Conservation (phyloP, 53 echinoderm and acorn worm species). For the Zoroaster sp. region DNA sequence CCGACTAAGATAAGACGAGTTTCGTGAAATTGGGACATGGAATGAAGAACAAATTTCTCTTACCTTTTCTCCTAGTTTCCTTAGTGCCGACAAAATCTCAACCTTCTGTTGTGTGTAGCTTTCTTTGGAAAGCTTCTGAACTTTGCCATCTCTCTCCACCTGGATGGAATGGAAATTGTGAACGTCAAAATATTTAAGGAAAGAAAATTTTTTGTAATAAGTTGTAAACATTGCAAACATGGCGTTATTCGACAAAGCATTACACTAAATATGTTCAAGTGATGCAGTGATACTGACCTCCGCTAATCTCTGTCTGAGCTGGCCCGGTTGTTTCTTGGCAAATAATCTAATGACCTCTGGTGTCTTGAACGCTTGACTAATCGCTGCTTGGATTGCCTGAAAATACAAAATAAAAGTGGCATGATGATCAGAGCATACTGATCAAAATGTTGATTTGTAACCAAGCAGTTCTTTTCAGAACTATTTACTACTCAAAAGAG, state of each 20-base stretch:
- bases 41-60: not conserved
- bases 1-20: no score
- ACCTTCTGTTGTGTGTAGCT: slow-evolving; percentile 73
- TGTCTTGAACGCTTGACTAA: slow-evolving; percentile 96
- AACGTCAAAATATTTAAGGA: not conserved
- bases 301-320: slow-evolving; percentile 86
- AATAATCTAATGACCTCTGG: slow-evolving; percentile 94
- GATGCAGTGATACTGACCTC: no score
- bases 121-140: slow-evolving; percentile 66
- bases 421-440: no score
- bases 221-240: not conserved
- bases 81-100: slow-evolving; percentile 89
- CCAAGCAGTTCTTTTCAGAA: no score
- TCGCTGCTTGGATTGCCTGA: slow-evolving; percentile 97
- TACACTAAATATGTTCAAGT: no score
- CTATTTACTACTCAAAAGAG: no score
- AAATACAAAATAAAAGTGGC: slow-evolving; percentile 2
- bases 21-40: no score
- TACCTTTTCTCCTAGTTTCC: slow-evolving; percentile 91
- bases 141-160: slow-evolving; percentile 84
- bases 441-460: no score
- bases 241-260: not conserved
- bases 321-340: slow-evolving; percentile 98
- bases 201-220: not conserved
- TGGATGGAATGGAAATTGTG: not conserved